Base-by-base conservation (phyloP, 2,113 vertebrate genomes). In the Ceyx melanurus region DNA sequence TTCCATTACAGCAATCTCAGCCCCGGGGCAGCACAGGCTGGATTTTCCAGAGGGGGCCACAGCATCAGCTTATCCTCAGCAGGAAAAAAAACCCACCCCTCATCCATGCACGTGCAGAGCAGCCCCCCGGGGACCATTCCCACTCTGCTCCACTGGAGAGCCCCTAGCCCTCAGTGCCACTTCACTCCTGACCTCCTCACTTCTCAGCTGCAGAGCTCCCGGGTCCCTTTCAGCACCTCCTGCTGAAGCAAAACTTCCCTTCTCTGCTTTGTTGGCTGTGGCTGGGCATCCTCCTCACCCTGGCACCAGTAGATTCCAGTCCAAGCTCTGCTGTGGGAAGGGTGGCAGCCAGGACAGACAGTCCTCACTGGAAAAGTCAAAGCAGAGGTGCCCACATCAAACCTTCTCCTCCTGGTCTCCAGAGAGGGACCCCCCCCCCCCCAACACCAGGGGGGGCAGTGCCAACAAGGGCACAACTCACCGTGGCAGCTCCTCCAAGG, bases 301-400 rank as follows among this genome's bases (percentile, higher is more conserved):
- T 2, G 48, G 33, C 14, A 82, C 53, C 12, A 7, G 43, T 46
- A 40, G 42, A 11, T 7, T 21, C 42, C 72, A 76, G 77, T 54
- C 33, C 15, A 50, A 37, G 35, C 48, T 50, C 16, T 22, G 19
- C 54, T 3, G 4, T 4, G 19, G 56, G 14, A 88, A 22, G 13
- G 16, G 68, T 10, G 3, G 28, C 1, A 0, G 42, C 19, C 16
- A n/a, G 1, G 6, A 2, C 25, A 12, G 12, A n/a, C 0, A 0
- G 2, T 22, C 40, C 35, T 23, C 0, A 0, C 18, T 0, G 3
- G 58, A 46, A 53, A 10, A 85, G 57, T 20, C 65, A 73, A 86
- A 46, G 31, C 45, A 40, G 67, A 46, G 29, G 17, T 9, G 17
- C 17, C 13, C 25, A 1, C 1, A 0, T 54, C 46, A 67, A 46